phyloP scores from a whole-genome alignment of 1,140 invertebrate genomes.

The Atta texana region DNA sequence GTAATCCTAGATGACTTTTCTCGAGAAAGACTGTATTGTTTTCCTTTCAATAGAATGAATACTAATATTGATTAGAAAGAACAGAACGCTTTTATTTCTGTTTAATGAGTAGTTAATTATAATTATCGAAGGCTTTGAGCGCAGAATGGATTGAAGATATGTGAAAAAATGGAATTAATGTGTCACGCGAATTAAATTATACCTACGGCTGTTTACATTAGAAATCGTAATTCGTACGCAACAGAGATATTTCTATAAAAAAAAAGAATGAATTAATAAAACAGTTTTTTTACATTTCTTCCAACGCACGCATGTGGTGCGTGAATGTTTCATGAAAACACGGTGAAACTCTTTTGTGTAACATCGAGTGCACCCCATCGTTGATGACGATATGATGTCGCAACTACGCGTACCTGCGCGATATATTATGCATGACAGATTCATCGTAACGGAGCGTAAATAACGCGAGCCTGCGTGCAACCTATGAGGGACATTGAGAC shows the following conservation, averaged over 20 bases:
- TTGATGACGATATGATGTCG: slow-evolving; percentile 47
- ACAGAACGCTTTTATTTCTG: not conserved
- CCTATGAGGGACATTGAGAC: slow-evolving; percentile 35
- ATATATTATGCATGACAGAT: slow-evolving; percentile 51
- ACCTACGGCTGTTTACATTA: not conserved
- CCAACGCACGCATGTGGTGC: slow-evolving; percentile 21
- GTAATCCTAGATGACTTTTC: too few species aligned
- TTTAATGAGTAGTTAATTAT: not conserved
- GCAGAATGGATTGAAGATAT: not conserved
- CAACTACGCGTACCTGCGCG: slow-evolving; percentile 33
- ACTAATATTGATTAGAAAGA: not conserved
- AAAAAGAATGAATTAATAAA: slow-evolving; percentile 55
- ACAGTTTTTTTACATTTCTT: slow-evolving; percentile 71
- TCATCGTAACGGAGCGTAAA: slow-evolving; percentile 41
- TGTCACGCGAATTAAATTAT: slow-evolving; percentile 8
- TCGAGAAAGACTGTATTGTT: not conserved
- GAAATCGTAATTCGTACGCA: slow-evolving; percentile 23
- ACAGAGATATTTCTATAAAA: slow-evolving; percentile 48
- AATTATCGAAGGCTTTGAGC: not conserved
- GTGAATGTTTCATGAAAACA: slow-evolving; percentile 58
- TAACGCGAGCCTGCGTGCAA: slow-evolving; percentile 23
- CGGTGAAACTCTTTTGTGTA: slow-evolving; percentile 71
- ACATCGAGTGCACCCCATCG: slow-evolving; percentile 47
- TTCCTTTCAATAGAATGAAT: not conserved
- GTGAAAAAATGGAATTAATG: not conserved